Conservation (phyloP, 2,113 vertebrate species). For the Dasyornis broadbenti region DNA sequence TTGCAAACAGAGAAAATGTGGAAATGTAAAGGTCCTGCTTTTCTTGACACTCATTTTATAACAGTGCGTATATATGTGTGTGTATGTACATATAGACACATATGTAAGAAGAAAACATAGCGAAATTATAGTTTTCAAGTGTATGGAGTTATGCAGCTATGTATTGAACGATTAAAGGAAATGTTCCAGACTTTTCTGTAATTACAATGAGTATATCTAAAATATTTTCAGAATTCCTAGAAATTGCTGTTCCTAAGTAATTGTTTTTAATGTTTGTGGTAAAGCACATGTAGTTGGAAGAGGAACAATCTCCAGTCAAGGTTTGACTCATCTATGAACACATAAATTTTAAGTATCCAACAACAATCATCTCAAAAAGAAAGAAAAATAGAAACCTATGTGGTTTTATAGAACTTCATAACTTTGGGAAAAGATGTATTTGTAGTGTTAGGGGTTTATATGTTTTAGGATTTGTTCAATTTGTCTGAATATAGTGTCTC, state of each 20-base stretch:
- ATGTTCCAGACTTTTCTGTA: slow-evolving; percentile 43
- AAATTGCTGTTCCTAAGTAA: slow-evolving; percentile 35
- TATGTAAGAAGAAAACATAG: slow-evolving; percentile 40
- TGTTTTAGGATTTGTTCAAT: slow-evolving; percentile 62
- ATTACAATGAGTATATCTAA: slow-evolving; percentile 24
- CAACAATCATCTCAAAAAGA: slow-evolving; percentile 11
- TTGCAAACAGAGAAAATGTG: not conserved
- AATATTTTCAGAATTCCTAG: slow-evolving; percentile 55
- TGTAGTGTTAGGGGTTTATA: slow-evolving; percentile 61
- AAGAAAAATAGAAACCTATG: slow-evolving; percentile 4
- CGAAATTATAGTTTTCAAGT: slow-evolving; percentile 12
- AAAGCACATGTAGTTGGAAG: slow-evolving; percentile 48
- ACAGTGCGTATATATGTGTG: slow-evolving; percentile 28
- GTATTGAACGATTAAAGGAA: slow-evolving; percentile 13
- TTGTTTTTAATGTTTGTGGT: slow-evolving; percentile 48
- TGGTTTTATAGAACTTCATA: slow-evolving; percentile 56
- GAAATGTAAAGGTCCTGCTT: slow-evolving; percentile 31
- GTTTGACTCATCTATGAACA: slow-evolving; percentile 24
- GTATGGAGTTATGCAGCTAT: slow-evolving; percentile 35
- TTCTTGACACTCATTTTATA: slow-evolving; percentile 26
- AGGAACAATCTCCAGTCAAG: slow-evolving; percentile 10
- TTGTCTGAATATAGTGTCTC: slow-evolving; percentile 62
- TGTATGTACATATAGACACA: slow-evolving; percentile 48
- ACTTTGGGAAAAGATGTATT: slow-evolving; percentile 49
- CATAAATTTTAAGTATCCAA: slow-evolving; percentile 26